Base-by-base conservation (phyloP, 2,797 vertebrate species). In the Eulemur rubriventer region DNA sequence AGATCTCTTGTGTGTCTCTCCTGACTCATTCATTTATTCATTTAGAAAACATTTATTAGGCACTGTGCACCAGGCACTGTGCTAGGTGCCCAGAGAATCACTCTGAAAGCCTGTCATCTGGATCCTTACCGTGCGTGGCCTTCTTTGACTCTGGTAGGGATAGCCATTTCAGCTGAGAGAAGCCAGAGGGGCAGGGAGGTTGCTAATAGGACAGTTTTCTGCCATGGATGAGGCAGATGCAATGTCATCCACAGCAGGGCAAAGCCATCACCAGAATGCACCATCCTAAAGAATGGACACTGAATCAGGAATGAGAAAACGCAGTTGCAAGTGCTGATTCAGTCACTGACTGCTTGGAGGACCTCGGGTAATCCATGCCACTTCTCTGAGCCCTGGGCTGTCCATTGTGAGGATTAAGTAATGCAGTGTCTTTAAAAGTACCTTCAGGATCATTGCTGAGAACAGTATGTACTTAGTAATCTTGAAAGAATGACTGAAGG, bases 11-110 rank as follows among this genome's bases (percentile, higher is more conserved):
- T 22, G 0, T 80, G 0, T 86, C n/a, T 93, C 46, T 81, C 82
- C 38, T 48, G 89, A 41, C 55, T 86, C 67, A 1, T 18, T 20
- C 4, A 0, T 20, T 72, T 38, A 20, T 46, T 43, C 28, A 1
- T 78, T n/a, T 17, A 59, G 67, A 46, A 89, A 76, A 24, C 2
- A 18, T n/a, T 48, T 69, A 10, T 6, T 72, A 20, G 83, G 57
- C 9, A 6, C 24, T 38, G 0, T 4, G 22, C 33, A n/a, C 41
- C n/a, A 18, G 63, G 50, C 26, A 9, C n/a, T 1, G 22, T 43
- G 73, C 30, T 7, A 14, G 24, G 79, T 35, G 46, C 65, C 79
- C 35, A 3, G 82, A 13, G 35, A 59, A 30, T 41, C 63, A 2
- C 55, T 83, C 75, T 5, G 18, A 30, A 59, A 69, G 46, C 33